phyloP scores from a whole-genome alignment of 30 jellyfish, hydroid and myxozoan species.

The Pseudorhiza aurosa region DNA sequence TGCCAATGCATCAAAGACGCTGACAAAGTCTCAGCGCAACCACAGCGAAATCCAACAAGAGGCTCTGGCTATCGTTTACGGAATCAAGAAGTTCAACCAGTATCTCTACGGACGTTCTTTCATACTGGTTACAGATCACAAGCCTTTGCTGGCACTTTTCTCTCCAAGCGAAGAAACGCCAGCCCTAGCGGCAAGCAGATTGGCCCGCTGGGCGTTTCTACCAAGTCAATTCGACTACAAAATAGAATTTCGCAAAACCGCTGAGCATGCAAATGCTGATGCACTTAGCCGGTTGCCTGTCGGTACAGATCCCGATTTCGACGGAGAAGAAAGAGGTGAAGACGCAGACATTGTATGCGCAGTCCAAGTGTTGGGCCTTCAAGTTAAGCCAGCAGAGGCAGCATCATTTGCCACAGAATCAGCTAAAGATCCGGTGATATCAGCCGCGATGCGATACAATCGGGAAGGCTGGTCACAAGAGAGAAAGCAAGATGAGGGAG shows the following conservation, averaged over 20 bases:
- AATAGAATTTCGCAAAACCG: conserved; percentile 42
- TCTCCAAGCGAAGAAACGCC: conserved; percentile 28
- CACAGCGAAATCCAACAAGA: conserved; percentile 58
- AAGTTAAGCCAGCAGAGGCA: conserved; percentile 8
- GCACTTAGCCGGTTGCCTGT: conserved; percentile 34
- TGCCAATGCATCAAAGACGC: conserved; percentile 24
- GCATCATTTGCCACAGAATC: background rate
- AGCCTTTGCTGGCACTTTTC: conserved; percentile 44
- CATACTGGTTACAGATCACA: conserved; percentile 49
- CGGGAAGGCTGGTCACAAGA: conserved; percentile 44
- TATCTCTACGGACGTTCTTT: conserved; percentile 37
- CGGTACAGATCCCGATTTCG: conserved; percentile 46
- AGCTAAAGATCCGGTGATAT: conserved; percentile 22
- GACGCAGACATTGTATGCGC: conserved; percentile 10
- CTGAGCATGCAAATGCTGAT: conserved; percentile 50
- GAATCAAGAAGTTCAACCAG: conserved; percentile 20
- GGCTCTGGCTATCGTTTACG: conserved; percentile 35
- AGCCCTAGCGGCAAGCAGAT: conserved; percentile 34
- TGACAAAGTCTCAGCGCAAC: conserved; percentile 39
- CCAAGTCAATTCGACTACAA: conserved; percentile 36
- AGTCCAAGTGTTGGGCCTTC: background rate
- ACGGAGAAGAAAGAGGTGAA: conserved; percentile 18
- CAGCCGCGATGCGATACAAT: conserved; percentile 5
- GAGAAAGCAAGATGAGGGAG: conserved; percentile 2
- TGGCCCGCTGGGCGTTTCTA: conserved; percentile 41